Percentiles rank a stretch among this genome's conserved stretches.
These are phyloP conservation scores for Apotomis betuletana DNA, from an alignment of 2,888 invertebrate genomes.

Conservation along the genomic window DNA sequence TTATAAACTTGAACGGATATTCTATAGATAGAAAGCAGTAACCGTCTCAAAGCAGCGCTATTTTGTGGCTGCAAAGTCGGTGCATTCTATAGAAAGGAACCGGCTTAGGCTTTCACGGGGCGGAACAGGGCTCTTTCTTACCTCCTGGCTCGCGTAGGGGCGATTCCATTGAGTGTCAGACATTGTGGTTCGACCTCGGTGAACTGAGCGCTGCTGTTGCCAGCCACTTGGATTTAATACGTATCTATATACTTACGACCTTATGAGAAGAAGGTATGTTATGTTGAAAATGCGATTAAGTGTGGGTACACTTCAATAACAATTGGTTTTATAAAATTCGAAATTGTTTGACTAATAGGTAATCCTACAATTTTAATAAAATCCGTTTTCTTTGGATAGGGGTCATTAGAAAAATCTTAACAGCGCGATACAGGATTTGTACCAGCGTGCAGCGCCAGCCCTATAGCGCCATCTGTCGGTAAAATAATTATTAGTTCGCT, in stretches of 20 bases:
- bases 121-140: slow-evolving; percentile 66
- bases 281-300: too few species aligned
- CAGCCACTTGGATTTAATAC: slow-evolving; percentile 12
- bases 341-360: too few species aligned
- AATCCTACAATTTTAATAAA: too few species aligned
- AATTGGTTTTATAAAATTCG: too few species aligned
- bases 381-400: too few species aligned
- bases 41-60: slow-evolving; percentile 51
- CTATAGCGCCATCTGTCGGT: too few species aligned
- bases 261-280: too few species aligned
- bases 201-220: slow-evolving; percentile 44
- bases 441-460: too few species aligned
- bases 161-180: slow-evolving; percentile 64
- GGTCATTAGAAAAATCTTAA: too few species aligned
- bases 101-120: slow-evolving; percentile 66
- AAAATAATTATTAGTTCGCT: too few species aligned
- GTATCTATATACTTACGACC: neutral
- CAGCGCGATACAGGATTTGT: too few species aligned
- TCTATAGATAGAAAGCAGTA: slow-evolving; percentile 56
- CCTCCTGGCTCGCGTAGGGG: slow-evolving; percentile 54
- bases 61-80: slow-evolving; percentile 52
- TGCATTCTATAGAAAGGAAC: slow-evolving; percentile 60
- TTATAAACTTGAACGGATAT: slow-evolving; percentile 57
- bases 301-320: too few species aligned
- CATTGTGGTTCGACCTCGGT: slow-evolving; percentile 60